Base-by-base conservation (phyloP, 2,888 invertebrate species). In the Dysmachus trigonus region DNA sequence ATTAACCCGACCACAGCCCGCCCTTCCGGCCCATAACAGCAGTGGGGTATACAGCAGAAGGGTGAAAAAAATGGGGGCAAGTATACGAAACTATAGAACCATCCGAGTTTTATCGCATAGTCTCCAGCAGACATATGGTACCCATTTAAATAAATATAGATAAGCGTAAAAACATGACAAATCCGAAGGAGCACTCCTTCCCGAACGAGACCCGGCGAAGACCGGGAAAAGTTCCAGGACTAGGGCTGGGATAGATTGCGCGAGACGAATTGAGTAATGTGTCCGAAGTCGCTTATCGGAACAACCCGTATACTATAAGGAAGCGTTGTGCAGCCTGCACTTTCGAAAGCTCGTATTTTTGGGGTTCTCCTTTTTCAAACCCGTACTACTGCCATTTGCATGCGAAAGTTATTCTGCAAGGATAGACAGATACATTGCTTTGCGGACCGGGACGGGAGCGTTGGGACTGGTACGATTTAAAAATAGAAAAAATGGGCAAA, bases 141-240 rank as follows among this genome's bases (percentile, higher is more conserved):
- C 53, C 38, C 30, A 72, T 83, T 72, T 83, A 83, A 83, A 83
- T 83, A 83, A 83, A 83, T 72, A 72, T 10, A 83, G 83, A 83
- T 83, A 83, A 83, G 72, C 72, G 15, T 30, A 71, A 72, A 38
- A 83, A 83, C 72, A 83, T 71, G 72, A 83, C 83, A 83, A 83
- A 83, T 83, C 83, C 83, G 72, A 83, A 38, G 35, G 41, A 83
- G 33, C 38, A 72, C 22, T 51, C 47, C 53, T 53, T 51, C 27
- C 47, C 15, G 51, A 81, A 53, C 51, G 33, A 31, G 22, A 31
- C 47, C 47, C 27, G 5, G 81, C 31, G 18, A 51, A 81, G 38
- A 79, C 31, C 8, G 31, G 81, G 18, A 73, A 18, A 4, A 22
- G 27, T 2, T 18, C 51, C 62, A 22, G 62, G 47, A 51, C 7